A percentile compares a stretch with the other conserved stretches of the same genome.
Evolutionary conservation across 2,113 vertebrate species (phyloP).

Genomic region (Pachyramphus minor): DNA sequence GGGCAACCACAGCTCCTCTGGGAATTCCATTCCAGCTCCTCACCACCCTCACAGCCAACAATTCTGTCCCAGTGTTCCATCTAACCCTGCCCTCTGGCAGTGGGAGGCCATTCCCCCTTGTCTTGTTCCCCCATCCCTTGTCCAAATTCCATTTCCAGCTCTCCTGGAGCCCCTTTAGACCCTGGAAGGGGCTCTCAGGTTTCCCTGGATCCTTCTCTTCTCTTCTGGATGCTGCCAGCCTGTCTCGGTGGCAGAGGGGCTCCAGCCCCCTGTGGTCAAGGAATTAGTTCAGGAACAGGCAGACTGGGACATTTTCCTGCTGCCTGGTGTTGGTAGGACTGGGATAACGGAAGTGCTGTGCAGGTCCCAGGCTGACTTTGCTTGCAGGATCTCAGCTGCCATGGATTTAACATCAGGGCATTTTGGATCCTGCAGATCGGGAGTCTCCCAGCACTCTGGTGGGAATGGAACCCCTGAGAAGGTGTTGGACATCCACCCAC

Average conservation of each 20-base stretch:
- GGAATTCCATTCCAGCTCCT: not conserved
- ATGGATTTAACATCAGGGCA: rapidly evolving
- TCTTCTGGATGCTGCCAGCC: not conserved
- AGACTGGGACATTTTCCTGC: not conserved
- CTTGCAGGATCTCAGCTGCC: not conserved
- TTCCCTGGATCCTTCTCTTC: not conserved
- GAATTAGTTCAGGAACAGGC: not conserved
- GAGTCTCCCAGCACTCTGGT: not conserved
- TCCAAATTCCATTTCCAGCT: not conserved
- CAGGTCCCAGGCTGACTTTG: not conserved
- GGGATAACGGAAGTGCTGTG: not conserved
- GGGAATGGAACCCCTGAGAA: not conserved
- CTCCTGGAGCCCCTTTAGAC: not conserved
- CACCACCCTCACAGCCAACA: rapidly evolving
- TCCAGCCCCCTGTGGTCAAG: not conserved
- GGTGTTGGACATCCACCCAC: not conserved
- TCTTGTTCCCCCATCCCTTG: not conserved
- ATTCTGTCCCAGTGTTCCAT: not conserved
- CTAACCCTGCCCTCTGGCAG: rapidly evolving
- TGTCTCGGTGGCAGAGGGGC: not conserved
- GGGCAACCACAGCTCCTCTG: not conserved
- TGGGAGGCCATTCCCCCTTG: not conserved
- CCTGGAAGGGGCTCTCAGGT: rapidly evolving
- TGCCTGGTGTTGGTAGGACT: not conserved
- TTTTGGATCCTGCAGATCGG: not conserved